Evolutionary conservation across 2,113 vertebrate species (phyloP).

Genomic region (Neopipo cinnamomea): DNA sequence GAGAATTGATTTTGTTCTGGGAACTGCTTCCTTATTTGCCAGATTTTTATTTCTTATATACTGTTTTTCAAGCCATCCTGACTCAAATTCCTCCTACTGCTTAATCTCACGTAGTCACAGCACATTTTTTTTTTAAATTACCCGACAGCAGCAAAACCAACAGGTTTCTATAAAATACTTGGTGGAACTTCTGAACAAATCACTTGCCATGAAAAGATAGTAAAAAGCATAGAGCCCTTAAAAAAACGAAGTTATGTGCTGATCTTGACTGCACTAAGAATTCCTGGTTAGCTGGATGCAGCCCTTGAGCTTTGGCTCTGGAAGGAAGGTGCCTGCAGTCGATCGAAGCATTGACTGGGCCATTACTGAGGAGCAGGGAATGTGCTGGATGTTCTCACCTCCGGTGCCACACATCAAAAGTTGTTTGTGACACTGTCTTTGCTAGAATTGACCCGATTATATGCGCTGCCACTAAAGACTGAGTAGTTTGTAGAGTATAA

Average conservation of each 20-base stretch:
- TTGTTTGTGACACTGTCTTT: neutral
- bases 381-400: neutral
- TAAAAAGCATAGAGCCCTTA: neutral
- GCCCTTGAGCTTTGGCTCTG: neutral
- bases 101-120: neutral
- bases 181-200: neutral
- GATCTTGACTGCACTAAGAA: neutral
- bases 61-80: neutral
- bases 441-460: neutral
- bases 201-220: neutral
- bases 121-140: neutral
- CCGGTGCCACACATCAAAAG: neutral
- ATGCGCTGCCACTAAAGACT: neutral
- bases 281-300: neutral
- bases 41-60: neutral
- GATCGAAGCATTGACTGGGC: neutral
- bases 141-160: neutral
- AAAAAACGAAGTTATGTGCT: accelerated
- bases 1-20: neutral
- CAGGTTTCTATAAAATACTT: neutral
- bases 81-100: neutral
- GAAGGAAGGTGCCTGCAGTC: neutral
- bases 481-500: neutral
- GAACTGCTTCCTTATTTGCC: neutral
- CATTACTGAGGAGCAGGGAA: too few species aligned